A percentile compares a stretch with the other conserved stretches of the same genome.
These are phyloP conservation scores for Charadrius vociferus DNA, from an alignment of 2,113 vertebrate species.

Conservation along the genomic window DNA sequence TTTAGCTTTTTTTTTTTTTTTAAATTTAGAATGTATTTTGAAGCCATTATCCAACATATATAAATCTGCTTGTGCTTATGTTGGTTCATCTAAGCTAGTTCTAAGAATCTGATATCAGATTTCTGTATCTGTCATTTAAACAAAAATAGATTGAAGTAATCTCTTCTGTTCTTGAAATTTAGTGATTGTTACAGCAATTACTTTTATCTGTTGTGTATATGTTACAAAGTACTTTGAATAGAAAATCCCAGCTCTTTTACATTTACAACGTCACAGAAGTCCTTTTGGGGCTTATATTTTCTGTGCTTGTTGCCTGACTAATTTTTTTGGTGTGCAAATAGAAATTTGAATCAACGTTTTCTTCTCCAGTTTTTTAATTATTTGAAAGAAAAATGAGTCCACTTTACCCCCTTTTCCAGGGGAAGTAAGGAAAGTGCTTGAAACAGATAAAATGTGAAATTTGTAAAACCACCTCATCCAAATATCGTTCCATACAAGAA, in stretches of 20 bases:
- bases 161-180: background rate
- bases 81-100: background rate
- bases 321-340: background rate
- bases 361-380: background rate
- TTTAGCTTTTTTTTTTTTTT: background rate
- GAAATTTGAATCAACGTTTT: background rate
- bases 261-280: background rate
- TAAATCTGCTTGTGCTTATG: constrained; percentile 17
- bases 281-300: background rate
- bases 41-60: background rate
- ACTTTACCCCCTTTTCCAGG: background rate
- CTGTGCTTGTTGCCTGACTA: background rate
- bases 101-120: background rate
- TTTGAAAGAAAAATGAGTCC: background rate
- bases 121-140: background rate
- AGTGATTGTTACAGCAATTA: background rate
- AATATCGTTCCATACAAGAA: background rate
- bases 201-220: background rate
- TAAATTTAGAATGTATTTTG: background rate
- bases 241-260: background rate
- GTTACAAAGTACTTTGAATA: background rate
- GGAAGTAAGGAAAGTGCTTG: background rate
- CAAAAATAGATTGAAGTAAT: background rate
- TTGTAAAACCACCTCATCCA: background rate
- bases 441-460: background rate